These are phyloP conservation scores for Pseudolaguvia tuberculata DNA, from an alignment of 2,113 vertebrate species.

Conservation along the genomic window DNA sequence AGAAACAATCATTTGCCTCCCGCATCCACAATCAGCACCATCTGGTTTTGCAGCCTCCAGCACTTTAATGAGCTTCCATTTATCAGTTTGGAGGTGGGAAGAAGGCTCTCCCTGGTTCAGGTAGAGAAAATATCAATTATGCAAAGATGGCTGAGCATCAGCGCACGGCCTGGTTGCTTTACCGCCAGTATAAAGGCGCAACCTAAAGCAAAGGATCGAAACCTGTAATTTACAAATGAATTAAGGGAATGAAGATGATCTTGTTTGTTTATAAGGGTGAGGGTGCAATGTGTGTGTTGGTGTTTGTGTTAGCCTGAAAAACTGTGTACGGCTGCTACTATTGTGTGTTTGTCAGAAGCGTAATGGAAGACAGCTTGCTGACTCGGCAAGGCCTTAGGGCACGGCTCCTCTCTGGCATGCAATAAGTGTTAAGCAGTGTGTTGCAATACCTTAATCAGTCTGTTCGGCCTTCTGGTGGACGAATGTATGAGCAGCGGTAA, in stretches of 20 bases:
- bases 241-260: background rate
- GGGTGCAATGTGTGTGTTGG: constrained; percentile 9
- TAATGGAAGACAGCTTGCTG: constrained; percentile 47
- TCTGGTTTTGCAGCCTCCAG: constrained; percentile 52
- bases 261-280: background rate
- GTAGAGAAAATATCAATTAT: constrained; percentile 45
- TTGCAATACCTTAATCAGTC: constrained; percentile 64
- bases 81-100: constrained; percentile 50
- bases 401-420: constrained; percentile 42
- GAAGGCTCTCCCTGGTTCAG: constrained; percentile 39
- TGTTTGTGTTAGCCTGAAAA: constrained; percentile 21
- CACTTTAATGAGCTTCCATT: constrained; percentile 49
- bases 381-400: constrained; percentile 38
- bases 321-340: constrained; percentile 25
- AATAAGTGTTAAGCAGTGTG: constrained; percentile 46
- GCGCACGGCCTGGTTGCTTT: background rate
- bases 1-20: constrained; percentile 54
- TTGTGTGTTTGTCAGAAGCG: constrained; percentile 40
- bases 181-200: no score
- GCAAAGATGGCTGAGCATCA: background rate
- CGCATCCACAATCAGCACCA: constrained; percentile 52
- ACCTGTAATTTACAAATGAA: constrained; percentile 8
- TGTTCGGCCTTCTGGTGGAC: constrained; percentile 55
- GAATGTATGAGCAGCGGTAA: constrained; percentile 42
- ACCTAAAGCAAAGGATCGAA: background rate